Base-by-base conservation (phyloP, 2,888 invertebrate genomes). In the Marasmarcha lunaedactyla region DNA sequence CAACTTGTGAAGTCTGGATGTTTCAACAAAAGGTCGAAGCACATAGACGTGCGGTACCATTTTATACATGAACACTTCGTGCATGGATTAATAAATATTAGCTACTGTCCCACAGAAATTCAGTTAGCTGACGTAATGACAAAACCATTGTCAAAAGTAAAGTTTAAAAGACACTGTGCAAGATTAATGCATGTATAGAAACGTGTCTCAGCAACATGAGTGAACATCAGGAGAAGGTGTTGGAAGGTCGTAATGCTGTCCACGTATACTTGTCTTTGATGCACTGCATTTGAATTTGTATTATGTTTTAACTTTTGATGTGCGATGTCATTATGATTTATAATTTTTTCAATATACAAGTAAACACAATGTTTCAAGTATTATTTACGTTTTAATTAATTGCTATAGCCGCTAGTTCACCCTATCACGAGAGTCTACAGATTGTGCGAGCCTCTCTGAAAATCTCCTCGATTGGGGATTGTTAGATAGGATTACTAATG, bases 11-110 rank as follows among this genome's bases (percentile, higher is more conserved):
- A 35, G 15, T 26, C 35, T 20, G 39, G 39, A 7, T 7, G 13
- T 5, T 35, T 39, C 11, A 39, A 27, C 14, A 39, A 35, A 26
- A 34, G 38, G 11, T 38, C 37, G 11, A 37, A 37, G 13, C 37
- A 37, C 13, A 37, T 37, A 4, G 37, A 37, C 26, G 37, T 37
- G 1, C 14, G 38, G 20, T 38, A 11, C 12, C 11, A 36, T n/a
- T 36, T 12, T 25, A 36, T 36, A 2, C 14, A 15, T 36, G 20
- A 36, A 11, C 5, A 13, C 5, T 14, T n/a, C 15, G 20, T 20
- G 20, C 3, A 20, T 10, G 20, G 6, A 36, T n/a, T 15, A n/a
- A 4, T 14, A 36, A 15, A 2, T 15, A 13, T 25, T 9, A n/a
- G 6, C n/a, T 36, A 36, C 7, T 3, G 3, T 5, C 20, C 20